Conservation (phyloP, 2,888 invertebrate species). For the Meteorus colon region DNA sequence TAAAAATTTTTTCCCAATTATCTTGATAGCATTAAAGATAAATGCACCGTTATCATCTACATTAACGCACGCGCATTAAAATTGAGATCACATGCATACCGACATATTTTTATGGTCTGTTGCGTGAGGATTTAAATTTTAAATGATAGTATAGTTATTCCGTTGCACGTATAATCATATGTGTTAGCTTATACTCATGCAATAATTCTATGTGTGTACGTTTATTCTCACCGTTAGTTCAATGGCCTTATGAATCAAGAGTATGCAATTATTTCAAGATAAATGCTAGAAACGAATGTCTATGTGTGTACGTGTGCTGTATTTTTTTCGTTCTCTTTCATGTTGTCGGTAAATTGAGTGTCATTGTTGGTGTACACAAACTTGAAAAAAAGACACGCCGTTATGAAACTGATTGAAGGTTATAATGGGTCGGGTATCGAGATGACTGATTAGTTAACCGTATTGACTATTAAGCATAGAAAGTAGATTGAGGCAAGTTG, state of each 20-base stretch:
- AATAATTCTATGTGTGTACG: background rate
- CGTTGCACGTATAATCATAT: conserved; percentile 54
- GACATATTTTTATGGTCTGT: conserved; percentile 59
- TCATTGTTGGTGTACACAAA: background rate
- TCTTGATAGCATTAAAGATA: background rate
- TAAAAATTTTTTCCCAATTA: background rate
- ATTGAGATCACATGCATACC: background rate
- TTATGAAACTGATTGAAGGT: no score
- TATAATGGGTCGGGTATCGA: no score
- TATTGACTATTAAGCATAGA: no score
- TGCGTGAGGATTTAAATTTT: conserved; percentile 65
- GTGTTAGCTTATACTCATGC: background rate
- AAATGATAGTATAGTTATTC: conserved; percentile 60
- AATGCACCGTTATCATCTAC: background rate
- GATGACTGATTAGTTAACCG: no score
- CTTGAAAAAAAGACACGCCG: background rate
- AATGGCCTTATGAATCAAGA: conserved; percentile 9
- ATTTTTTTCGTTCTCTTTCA: background rate
- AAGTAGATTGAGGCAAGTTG: no score
- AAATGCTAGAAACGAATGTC: background rate
- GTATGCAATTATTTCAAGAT: background rate
- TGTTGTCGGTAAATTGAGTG: background rate
- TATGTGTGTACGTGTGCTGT: background rate
- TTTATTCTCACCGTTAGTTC: conserved; percentile 15
- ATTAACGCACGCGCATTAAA: background rate